Base-by-base conservation (phyloP, 2,113 vertebrate genomes). In the Gymnocephalus cernua region DNA sequence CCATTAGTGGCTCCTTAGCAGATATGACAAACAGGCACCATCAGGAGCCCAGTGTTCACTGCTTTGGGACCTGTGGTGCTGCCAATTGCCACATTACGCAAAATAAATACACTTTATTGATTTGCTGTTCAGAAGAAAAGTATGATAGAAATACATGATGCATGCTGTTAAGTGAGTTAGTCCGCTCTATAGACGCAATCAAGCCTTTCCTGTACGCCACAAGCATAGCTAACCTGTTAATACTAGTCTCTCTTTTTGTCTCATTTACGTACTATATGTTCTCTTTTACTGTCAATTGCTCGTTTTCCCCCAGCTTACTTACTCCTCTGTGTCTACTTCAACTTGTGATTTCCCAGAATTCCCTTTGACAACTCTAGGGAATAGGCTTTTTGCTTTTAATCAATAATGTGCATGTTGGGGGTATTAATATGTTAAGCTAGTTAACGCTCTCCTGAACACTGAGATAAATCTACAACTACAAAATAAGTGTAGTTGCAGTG, bases 91-190 rank as follows among this genome's bases (percentile, higher is more conserved):
- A 87, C 56, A 80, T 89, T 65, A 85, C 2, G 21, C 41, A 59
- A 76, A 92, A 89, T 86, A 77, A 93, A 89, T 74, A 80, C 67
- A 12, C 59, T 71, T 27, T 16, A 92, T 84, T 79, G 91, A 91
- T 91, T 89, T 84, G 13, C 48, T 57, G 78, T 71, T 73, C 3
- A 10, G 45, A 61, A 74, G 57, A 70, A 77, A 90, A 76, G 58
- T 27, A 51, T 72, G 78, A 77, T 9, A 48, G 44, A 76, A 70
- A 86, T 74, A 6, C 19, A 85, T 76, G 80, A 83, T 68, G 45
- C 6, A 29, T 72, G 23, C 25, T 51, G 27, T 41, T 71, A 59
- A 86, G 21, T 23, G 51, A 68, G 18, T 50, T 35, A 51, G 21
- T 21, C 65, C 58, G 59, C 41, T 71, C 38, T 79, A 9, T 27